Base-by-base conservation (phyloP, 1,140 invertebrate genomes). In the Wiebesia pumilae region DNA sequence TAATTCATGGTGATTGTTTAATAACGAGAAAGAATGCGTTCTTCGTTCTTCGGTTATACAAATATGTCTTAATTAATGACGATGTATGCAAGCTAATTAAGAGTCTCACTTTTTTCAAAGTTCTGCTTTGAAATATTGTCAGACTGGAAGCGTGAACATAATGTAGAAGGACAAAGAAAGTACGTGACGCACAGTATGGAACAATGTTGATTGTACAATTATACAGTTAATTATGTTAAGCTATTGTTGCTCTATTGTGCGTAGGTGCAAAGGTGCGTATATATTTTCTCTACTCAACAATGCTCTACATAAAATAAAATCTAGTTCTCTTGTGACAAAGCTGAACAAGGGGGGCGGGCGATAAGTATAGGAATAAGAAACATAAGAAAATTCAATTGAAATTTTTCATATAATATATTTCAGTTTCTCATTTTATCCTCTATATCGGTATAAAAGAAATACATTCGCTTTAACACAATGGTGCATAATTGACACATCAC, bases 141-240 rank as follows among this genome's bases (percentile, higher is more conserved):
- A 43, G 16, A n/a, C 6, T 9, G 16, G 38, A 24, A 10, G 65
- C 33, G 75, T n/a, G 51, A 47, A 40, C 75, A 51, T 7, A 33
- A 58, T 14, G 87, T 71, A 84, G 86, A 84, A 73, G 73, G 85
- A 89, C 88, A 85, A 89, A 81, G 67, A 6, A 14, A 33, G 67
- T 12, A 69, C 27, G 67, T 27, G 67, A 69, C 4, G 58, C 27
- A 6, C 6, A 4, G 21, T 62, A 62, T 47, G 43, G 14, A 47
- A 47, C 43, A 47, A 7, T 47, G 6, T 47, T 14, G 43, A 47
- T 47, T 16, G 84, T 86, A 87, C 85, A 84, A 87, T 89, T 89
- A 84, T 58, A 75, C 82, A 58, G 78, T 82, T 86, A 79, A 87
- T 83, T 82, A 85, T 82, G 38, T 51, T 33, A 12, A 24, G 38